These are phyloP conservation scores for Carduelis carduelis DNA, from an alignment of 2,797 vertebrate genomes.

Conservation along the genomic window DNA sequence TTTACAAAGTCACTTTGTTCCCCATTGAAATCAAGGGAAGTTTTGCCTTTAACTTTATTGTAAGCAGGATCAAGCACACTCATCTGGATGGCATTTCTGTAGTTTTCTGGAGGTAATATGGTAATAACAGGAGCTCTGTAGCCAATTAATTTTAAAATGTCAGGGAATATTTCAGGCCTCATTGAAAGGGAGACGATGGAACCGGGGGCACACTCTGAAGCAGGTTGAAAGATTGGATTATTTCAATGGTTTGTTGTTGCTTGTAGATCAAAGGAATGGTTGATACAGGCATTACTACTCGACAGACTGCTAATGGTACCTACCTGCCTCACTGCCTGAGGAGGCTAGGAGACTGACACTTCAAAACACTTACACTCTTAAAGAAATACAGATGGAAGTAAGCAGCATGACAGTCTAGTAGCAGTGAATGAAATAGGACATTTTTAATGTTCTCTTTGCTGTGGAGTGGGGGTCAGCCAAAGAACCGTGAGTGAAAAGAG, in stretches of 20 bases:
- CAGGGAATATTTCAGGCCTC: background rate
- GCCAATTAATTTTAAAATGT: slow-evolving; percentile 10
- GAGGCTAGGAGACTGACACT: background rate
- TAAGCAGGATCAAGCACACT: background rate
- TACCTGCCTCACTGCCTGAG: background rate
- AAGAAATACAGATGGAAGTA: background rate
- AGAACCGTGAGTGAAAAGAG: background rate
- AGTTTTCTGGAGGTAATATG: slow-evolving; percentile 10
- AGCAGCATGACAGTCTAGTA: background rate
- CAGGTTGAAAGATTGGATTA: background rate
- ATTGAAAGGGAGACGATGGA: background rate
- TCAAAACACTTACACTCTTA: background rate
- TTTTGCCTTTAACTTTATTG: background rate
- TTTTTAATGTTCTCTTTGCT: background rate
- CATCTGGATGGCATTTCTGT: background rate
- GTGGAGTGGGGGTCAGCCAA: background rate
- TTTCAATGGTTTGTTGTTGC: background rate
- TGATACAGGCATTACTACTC: background rate
- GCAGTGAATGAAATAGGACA: background rate
- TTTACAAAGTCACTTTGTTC: background rate
- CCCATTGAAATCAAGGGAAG: background rate
- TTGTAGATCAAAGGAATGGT: background rate
- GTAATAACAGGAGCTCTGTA: background rate
- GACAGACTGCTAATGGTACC: background rate
- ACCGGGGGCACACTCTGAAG: background rate